phyloP scores from a whole-genome alignment of 2,113 vertebrate genomes.

The Grammomys surdaster region DNA sequence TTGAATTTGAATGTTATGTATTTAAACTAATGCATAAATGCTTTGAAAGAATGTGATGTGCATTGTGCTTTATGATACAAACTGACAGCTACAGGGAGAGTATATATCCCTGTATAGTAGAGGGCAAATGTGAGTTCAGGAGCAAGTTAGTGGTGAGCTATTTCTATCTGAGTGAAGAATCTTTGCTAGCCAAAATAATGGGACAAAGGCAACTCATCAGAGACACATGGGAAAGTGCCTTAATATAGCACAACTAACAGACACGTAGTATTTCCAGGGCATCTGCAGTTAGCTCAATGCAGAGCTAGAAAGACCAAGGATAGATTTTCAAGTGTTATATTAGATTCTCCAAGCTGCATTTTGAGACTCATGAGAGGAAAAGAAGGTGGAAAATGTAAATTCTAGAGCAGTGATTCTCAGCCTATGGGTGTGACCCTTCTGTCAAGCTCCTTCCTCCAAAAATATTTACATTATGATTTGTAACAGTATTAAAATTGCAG shows the following conservation, averaged over 20 bases:
- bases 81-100: neutral
- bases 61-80: neutral
- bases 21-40: neutral
- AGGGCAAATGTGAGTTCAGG: neutral
- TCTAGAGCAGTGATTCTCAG: neutral
- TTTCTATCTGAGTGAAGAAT: neutral
- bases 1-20: neutral
- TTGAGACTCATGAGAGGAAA: neutral
- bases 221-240: neutral
- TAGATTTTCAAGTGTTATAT: neutral
- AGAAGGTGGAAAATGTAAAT: neutral
- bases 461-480: neutral
- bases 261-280: neutral
- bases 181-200: neutral
- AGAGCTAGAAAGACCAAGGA: neutral
- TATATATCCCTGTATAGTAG: neutral
- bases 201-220: neutral
- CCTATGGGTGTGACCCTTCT: neutral
- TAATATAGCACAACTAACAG: neutral
- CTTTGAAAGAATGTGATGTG: neutral
- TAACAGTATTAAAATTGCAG: neutral
- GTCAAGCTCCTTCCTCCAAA: neutral
- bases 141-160: neutral
- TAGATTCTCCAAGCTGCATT: neutral
- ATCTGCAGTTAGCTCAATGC: neutral